Evolutionary conservation across 2,113 vertebrate species (phyloP).

Genomic region (Elanus axillaris): DNA sequence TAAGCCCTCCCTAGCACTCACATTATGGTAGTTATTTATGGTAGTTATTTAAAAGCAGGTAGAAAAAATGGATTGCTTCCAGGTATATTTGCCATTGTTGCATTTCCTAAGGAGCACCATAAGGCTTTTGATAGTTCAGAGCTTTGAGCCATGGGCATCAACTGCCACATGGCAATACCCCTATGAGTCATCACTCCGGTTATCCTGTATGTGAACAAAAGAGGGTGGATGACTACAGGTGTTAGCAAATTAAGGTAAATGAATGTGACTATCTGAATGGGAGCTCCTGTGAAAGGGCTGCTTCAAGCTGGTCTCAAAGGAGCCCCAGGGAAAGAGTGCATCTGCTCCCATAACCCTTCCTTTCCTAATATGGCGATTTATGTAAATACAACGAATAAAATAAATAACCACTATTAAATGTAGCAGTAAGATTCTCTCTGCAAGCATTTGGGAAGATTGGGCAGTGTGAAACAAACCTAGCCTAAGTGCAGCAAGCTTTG

Average conservation of each 20-base stretch:
- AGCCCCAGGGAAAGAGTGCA: background rate
- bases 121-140: background rate
- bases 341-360: background rate
- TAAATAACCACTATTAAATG: background rate
- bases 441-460: background rate
- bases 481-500: background rate
- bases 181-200: background rate
- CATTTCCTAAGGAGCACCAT: background rate
- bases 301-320: background rate
- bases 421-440: background rate
- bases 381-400: background rate
- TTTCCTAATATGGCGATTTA: background rate
- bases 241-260: background rate
- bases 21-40: background rate
- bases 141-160: background rate
- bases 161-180: background rate
- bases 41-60: background rate
- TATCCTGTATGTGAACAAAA: background rate
- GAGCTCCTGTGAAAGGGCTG: background rate
- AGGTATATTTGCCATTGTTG: background rate
- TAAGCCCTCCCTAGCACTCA: background rate
- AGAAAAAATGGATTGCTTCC: background rate
- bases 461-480: background rate
- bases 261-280: background rate
- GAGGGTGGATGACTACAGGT: background rate